Evolutionary conservation across 2,797 vertebrate genomes (phyloP).

Genomic region (Petrocephalus sullivani): DNA sequence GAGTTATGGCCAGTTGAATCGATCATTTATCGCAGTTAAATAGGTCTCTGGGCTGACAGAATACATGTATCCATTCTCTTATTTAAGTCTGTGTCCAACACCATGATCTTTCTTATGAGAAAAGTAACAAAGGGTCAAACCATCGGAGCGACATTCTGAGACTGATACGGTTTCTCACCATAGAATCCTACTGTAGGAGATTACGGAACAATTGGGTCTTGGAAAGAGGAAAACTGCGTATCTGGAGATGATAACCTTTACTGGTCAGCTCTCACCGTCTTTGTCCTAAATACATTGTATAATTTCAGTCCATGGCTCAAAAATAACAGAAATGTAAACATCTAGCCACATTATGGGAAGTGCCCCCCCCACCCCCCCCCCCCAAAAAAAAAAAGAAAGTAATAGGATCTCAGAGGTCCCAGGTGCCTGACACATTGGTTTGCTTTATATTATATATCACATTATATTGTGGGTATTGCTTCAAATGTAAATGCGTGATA

Average conservation of each 20-base stretch:
- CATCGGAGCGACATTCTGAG: slow-evolving; percentile 50
- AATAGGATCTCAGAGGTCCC: slow-evolving; percentile 35
- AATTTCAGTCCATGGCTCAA: slow-evolving; percentile 71
- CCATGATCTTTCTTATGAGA: slow-evolving; percentile 57
- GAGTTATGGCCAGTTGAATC: slow-evolving; percentile 25
- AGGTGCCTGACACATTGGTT: slow-evolving; percentile 39
- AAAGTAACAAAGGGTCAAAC: slow-evolving; percentile 59
- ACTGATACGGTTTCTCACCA: slow-evolving; percentile 80
- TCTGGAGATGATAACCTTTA: slow-evolving; percentile 82
- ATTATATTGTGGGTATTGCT: background rate
- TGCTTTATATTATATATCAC: slow-evolving; percentile 62
- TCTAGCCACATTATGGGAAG: slow-evolving; percentile 55
- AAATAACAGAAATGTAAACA: slow-evolving; percentile 57
- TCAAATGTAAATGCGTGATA: background rate
- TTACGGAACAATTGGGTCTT: slow-evolving; percentile 84
- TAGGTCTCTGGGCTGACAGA: slow-evolving; percentile 24
- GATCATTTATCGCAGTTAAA: slow-evolving; percentile 28
- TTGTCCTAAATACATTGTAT: slow-evolving; percentile 49
- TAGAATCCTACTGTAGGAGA: slow-evolving; percentile 72
- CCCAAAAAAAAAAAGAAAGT: slow-evolving; percentile 48
- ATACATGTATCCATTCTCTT: slow-evolving; percentile 38
- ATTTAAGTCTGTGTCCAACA: slow-evolving; percentile 44
- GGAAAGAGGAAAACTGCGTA: slow-evolving; percentile 77
- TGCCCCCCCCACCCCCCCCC: slow-evolving; percentile 32
- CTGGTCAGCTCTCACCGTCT: slow-evolving; percentile 70